Evolutionary conservation across 2,888 invertebrate genomes (phyloP).

Genomic region (Anagyrus pseudococci): DNA sequence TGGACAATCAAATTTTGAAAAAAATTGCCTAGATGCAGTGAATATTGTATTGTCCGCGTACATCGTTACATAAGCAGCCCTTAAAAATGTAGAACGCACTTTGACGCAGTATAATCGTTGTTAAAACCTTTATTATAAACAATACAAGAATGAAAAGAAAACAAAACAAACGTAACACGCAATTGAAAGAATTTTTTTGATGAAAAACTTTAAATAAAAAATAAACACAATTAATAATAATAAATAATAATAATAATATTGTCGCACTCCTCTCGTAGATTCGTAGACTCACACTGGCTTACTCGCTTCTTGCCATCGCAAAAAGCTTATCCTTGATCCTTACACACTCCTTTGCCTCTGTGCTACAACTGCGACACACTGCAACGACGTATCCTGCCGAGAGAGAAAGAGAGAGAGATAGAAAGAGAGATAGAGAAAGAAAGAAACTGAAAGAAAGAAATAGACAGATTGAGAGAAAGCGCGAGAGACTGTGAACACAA

Average conservation of each 20-base stretch:
- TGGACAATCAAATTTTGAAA: too few species aligned
- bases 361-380: constrained; percentile 24
- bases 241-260: constrained; percentile 26
- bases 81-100: constrained; percentile 22
- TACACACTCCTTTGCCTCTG: constrained; percentile 30
- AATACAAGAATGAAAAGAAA: too few species aligned
- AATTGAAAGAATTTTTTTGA: background rate
- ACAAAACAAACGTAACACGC: constrained; percentile 30
- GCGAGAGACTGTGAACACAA: background rate
- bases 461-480: background rate
- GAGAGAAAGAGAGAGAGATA: constrained; percentile 18
- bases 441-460: background rate
- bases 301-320: constrained; percentile 41
- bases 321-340: constrained; percentile 41
- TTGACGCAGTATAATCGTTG: constrained; percentile 11
- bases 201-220: constrained; percentile 8
- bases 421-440: background rate
- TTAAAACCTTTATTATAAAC: constrained; percentile 7
- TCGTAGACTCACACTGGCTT: constrained; percentile 40
- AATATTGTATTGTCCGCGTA: constrained; percentile 2
- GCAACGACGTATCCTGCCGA: constrained; percentile 28
- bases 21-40: too few species aligned
- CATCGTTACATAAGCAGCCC: too few species aligned
- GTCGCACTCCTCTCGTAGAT: constrained; percentile 40
- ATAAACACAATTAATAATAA: constrained; percentile 6